Base-by-base conservation (phyloP, 2,113 vertebrate genomes). In the Perca flavescens region DNA sequence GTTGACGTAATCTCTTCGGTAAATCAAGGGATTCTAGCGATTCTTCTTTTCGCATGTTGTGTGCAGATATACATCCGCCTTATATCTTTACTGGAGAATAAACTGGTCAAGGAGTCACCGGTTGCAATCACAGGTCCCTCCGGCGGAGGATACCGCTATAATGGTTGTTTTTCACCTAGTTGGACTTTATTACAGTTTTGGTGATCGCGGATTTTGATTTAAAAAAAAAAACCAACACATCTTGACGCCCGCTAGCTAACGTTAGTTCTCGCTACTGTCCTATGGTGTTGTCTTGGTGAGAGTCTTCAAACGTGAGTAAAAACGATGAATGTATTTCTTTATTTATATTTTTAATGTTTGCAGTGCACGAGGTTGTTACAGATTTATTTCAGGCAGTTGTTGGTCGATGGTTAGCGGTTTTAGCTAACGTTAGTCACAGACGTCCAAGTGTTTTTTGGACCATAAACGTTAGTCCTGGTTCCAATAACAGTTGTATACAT, bases 1-100 rank as follows among this genome's bases (percentile, higher is more conserved):
- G 94, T 94, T 96, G 95, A 96, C 95, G 95, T 96, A 95, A 96
- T 95, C 94, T 92, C 89, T 91, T 91, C 85, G 88, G 91, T 95
- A 92, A 95, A 95, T 93, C 95, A 89, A 91, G 92, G 86, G 94
- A 64, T 88, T 91, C 88, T 80, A 92, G 94, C 92, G 89, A 90
- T 93, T 93, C 92, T 79, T 62, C 77, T 83, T 71, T 84, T 86
- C 85, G 91, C 88, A 0, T 43, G 40, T 47, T 67, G 86, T 80
- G 86, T 85, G 84, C 85, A 77, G 77, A 77, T 66, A 89, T 76
- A 80, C 88, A 81, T 86, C 85, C 80, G 65, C 84, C 57, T 88
- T 79, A 78, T 40, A 77, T 72, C 80, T 66, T 16, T 7, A 50
- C 62, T 10, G 87, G 58, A 82, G 83, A 85, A 89, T 50, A 91